A percentile compares a stretch with the other conserved stretches of the same genome.
phyloP scores from a whole-genome alignment of 2,888 invertebrate genomes.

The Heliothis peltigera region DNA sequence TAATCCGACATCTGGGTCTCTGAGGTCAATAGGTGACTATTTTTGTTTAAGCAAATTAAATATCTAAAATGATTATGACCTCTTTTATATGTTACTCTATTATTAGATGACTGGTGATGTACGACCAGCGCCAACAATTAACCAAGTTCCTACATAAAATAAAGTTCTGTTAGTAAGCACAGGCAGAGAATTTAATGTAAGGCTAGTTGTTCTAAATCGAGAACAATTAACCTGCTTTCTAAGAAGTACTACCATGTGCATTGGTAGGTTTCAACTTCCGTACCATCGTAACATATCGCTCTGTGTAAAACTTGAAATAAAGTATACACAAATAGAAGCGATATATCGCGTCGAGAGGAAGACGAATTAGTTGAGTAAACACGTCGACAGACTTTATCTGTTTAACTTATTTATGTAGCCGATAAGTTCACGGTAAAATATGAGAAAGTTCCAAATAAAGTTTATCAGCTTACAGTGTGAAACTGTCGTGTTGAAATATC shows the following conservation, averaged over 20 bases:
- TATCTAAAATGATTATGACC: neutral
- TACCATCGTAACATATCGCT: constrained; percentile 32
- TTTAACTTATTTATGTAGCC: constrained; percentile 69
- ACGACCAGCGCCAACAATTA: constrained; percentile 1
- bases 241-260: constrained; percentile 10
- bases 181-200: constrained; percentile 27
- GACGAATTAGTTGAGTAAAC: constrained; percentile 69
- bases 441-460: constrained; percentile 64
- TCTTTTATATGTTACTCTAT: no score
- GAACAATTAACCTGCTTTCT: constrained; percentile 50
- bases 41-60: constrained; percentile 16
- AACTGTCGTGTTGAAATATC: constrained; percentile 46
- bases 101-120: neutral
- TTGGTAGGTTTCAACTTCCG: constrained; percentile 30
- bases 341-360: constrained; percentile 61
- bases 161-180: constrained; percentile 6
- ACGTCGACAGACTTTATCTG: constrained; percentile 70
- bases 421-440: constrained; percentile 67
- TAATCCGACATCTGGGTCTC: constrained; percentile 49
- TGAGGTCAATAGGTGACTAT: constrained; percentile 1
- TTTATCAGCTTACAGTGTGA: constrained; percentile 56
- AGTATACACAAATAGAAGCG: constrained; percentile 53
- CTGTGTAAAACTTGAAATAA: constrained; percentile 36
- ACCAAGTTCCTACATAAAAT: constrained; percentile 12
- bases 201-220: constrained; percentile 34